These are phyloP conservation scores for Watersipora subatra DNA, from an alignment of 1,140 invertebrate genomes.

Conservation along the genomic window DNA sequence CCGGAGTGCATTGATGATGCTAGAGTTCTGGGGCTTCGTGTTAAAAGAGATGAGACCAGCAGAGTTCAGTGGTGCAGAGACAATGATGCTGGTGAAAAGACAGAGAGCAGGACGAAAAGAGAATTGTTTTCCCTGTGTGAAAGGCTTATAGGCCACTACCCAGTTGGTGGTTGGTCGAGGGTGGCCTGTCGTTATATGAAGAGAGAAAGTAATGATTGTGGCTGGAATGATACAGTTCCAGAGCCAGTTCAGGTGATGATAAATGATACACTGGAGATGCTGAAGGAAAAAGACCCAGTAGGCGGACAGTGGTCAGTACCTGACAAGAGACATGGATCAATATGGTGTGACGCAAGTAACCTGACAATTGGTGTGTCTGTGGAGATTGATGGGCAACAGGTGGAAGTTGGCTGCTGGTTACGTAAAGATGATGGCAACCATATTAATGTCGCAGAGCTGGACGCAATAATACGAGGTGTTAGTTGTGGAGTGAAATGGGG, in stretches of 20 bases:
- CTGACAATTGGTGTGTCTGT: background rate
- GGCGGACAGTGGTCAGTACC: background rate
- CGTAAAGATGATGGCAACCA: background rate
- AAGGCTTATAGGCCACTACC: background rate
- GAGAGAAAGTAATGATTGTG: background rate
- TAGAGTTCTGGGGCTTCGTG: background rate
- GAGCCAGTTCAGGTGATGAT: background rate
- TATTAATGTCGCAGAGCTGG: slow-evolving; percentile 6
- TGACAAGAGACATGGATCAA: background rate
- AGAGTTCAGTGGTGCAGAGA: background rate
- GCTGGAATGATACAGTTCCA: background rate
- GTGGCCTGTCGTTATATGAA: background rate
- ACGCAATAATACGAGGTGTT: background rate
- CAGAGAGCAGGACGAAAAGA: background rate
- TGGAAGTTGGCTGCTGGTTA: background rate
- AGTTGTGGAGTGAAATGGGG: slow-evolving; percentile 1
- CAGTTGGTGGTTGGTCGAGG: background rate
- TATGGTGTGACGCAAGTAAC: slow-evolving; percentile 2
- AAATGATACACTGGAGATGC: background rate
- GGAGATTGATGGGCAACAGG: background rate
- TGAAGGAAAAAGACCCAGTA: background rate
- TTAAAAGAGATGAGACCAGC: background rate
- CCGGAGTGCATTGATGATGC: background rate
- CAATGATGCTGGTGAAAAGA: background rate
- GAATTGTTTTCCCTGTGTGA: background rate